These are phyloP conservation scores for Dolichoris vasculosae DNA, from an alignment of 1,140 invertebrate species.

Conservation along the genomic window DNA sequence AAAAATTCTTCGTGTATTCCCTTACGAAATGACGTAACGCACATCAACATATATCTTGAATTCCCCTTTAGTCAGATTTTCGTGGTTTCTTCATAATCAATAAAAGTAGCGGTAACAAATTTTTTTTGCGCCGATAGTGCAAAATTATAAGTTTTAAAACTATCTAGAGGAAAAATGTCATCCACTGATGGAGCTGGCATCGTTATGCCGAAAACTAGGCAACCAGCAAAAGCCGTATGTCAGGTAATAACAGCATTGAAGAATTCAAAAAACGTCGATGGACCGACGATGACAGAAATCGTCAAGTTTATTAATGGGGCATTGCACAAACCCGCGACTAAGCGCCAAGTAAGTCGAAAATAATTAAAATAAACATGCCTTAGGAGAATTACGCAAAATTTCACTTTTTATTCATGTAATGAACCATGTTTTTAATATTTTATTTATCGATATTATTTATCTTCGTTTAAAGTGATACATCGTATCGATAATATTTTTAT, in stretches of 20 bases:
- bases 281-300: slow-evolving; percentile 57
- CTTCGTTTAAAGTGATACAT: no score
- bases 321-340: slow-evolving; percentile 19
- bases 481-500: no score
- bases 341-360: slow-evolving; percentile 34
- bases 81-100: neutral
- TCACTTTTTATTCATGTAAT: no score
- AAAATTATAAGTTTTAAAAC: neutral
- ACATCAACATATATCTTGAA: neutral
- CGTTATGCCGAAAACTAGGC: neutral
- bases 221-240: slow-evolving; percentile 43
- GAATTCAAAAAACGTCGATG: slow-evolving; percentile 53
- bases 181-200: neutral
- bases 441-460: no score
- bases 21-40: neutral
- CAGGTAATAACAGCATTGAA: slow-evolving; percentile 57
- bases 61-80: neutral
- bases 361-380: no score
- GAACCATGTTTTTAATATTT: no score
- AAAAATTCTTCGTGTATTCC: neutral
- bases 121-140: neutral
- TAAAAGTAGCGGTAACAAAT: neutral
- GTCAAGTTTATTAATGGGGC: slow-evolving; percentile 52
- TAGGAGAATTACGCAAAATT: no score
- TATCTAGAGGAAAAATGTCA: neutral